These are phyloP conservation scores for Eupithecia tripunctaria DNA, from an alignment of 2,888 invertebrate species.

Conservation along the genomic window DNA sequence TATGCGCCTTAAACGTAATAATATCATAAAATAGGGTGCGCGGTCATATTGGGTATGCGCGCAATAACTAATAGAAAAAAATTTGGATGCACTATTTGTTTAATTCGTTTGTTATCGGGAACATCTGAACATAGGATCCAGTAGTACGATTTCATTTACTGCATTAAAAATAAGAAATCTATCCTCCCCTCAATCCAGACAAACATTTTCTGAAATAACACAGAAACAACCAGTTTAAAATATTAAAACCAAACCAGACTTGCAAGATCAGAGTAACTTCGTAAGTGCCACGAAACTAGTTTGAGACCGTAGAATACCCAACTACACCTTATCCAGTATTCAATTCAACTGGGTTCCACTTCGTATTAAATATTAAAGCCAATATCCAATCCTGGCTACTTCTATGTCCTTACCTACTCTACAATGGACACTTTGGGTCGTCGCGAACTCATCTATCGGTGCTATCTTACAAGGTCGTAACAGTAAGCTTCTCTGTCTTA, in stretches of 20 bases:
- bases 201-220: not conserved
- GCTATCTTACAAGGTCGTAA: not conserved
- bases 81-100: not conserved
- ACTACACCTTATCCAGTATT: slow-evolving; percentile 36
- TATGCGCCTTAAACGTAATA: too few relatives aligned
- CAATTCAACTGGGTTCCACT: slow-evolving; percentile 36
- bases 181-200: not conserved
- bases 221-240: slow-evolving; percentile 1
- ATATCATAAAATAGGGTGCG: too few relatives aligned
- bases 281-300: slow-evolving; percentile 23
- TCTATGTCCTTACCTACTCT: slow-evolving; percentile 29
- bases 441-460: not conserved
- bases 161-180: not conserved
- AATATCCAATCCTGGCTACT: slow-evolving; percentile 30
- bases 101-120: not conserved
- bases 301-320: slow-evolving; percentile 29
- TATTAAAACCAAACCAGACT: slow-evolving; percentile 6
- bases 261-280: not conserved
- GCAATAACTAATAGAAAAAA: not conserved
- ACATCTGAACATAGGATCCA: too few relatives aligned
- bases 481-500: not conserved
- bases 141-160: not conserved
- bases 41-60: too few relatives aligned
- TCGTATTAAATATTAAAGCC: slow-evolving; percentile 41
- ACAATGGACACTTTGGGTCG: slow-evolving; percentile 29